Evolutionary conservation across 2,888 invertebrate species (phyloP), one percentile per base, ranked within the genome.

Genomic region (Odontocolon sp.): DNA sequence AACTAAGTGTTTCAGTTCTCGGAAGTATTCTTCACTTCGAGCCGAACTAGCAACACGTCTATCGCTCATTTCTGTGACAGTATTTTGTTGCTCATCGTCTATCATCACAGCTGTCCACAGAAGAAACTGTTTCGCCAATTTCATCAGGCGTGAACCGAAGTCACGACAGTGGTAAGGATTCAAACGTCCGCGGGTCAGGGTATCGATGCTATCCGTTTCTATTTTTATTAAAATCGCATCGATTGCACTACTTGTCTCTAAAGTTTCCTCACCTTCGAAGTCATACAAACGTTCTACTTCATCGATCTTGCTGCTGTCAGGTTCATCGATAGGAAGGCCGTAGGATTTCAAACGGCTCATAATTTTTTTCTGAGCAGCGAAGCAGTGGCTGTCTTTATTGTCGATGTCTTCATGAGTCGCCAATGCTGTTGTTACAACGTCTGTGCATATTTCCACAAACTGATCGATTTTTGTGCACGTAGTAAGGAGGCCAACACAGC

Each of bases 401-500:
- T 63, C 33, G 14, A 64, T 66, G 33, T 78, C 56, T 56, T 76
- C 69, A 9, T 61, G 11, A 3, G 6, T 50, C 5, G 79, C 45
- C 2, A 40, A 36, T 21, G 80, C 77, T 9, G 70, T 28, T 2
- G 50, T 31, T n/a, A 77, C 2, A 0, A 77, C 61, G 4, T 78
- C 67, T 1, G 61, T 66, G 2, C 70, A 66, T 16, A 75, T 16
- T n/a, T 21, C 3, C 5, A 64, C 1, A n/a, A 77, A 80, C 0
- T 59, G 47, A 1, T 70, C 50, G 8, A 81, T 26, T 5, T 56
- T 16, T 28, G 42, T 70, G 18, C 71, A 64, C 11, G 6, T 47
- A 2, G 56, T 66, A 1, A 80, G 9, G 1, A 74, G 28, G 1
- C 50, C 80, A 0, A 82, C 63, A 36, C 79, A 81, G 2, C 82